Conservation (phyloP, 2,888 invertebrate genomes). For the Tiphia femorata region DNA sequence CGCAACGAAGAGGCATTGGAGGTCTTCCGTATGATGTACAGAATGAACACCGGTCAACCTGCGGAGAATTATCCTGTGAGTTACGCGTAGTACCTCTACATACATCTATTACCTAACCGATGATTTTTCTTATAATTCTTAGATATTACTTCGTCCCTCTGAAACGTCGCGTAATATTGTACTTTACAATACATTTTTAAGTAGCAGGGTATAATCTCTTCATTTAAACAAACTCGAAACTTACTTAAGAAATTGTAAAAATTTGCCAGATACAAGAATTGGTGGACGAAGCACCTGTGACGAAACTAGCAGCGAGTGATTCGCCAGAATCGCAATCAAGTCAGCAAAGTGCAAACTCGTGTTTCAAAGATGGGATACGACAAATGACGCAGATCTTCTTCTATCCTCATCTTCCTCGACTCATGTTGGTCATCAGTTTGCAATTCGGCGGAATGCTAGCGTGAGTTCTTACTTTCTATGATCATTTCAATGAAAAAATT, state of each 20-base stretch:
- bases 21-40: conserved; percentile 76
- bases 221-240: too few relatives aligned
- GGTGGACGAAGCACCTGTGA: conserved; percentile 54
- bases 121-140: too few relatives aligned
- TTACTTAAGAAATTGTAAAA: too few relatives aligned
- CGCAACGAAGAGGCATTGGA: conserved; percentile 76
- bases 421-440: conserved; percentile 75
- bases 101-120: too few relatives aligned
- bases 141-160: too few relatives aligned
- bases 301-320: not conserved
- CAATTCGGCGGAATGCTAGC: conserved; percentile 77
- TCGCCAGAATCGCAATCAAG: not conserved
- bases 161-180: too few relatives aligned
- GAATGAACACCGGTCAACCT: conserved; percentile 75
- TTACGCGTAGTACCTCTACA: too few relatives aligned
- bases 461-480: conserved; percentile 71
- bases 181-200: too few relatives aligned
- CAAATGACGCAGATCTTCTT: conserved; percentile 78
- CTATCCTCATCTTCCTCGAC: conserved; percentile 74
- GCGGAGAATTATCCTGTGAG: conserved; percentile 78
- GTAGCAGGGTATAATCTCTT: too few relatives aligned
- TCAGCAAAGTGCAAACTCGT: not conserved
- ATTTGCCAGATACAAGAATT: conserved; percentile 64
- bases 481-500: too few relatives aligned
- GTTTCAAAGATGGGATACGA: conserved; percentile 68